Percentiles rank a stretch among this genome's conserved stretches.
Conservation (phyloP, 2,888 invertebrate genomes). For the Sinohyriopsis cumingii region DNA sequence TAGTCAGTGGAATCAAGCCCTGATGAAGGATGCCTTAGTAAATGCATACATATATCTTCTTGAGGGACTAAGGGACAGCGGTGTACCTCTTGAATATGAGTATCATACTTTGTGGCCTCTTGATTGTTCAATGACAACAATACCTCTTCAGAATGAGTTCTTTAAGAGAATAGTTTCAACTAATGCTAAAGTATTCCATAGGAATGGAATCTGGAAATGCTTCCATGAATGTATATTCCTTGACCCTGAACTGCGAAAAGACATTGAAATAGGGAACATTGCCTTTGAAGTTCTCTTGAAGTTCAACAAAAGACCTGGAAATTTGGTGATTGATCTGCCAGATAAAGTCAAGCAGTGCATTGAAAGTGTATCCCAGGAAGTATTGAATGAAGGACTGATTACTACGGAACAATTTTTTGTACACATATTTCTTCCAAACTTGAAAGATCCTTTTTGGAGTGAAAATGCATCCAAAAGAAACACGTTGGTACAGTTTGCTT, state of each 20-base stretch:
- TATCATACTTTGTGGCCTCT: no score
- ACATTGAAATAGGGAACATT: constrained; percentile 7
- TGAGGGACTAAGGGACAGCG: no score
- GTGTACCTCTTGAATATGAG: no score
- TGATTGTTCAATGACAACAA: no score
- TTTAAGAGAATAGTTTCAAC: no score
- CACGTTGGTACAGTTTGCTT: no score
- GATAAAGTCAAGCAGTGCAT: no score
- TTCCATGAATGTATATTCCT: constrained; percentile 12
- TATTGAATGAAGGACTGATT: constrained; percentile 6
- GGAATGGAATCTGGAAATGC: neutral
- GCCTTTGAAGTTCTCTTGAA: constrained; percentile 7
- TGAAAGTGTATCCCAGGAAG: neutral
- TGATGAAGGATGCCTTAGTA: no score
- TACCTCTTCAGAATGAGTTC: no score
- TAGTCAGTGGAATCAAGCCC: no score
- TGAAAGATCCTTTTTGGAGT: constrained; percentile 7
- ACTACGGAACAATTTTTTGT: constrained; percentile 9
- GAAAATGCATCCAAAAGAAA: neutral
- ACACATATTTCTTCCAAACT: constrained; percentile 15
- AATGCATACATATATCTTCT: no score
- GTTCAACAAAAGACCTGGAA: constrained; percentile 3
- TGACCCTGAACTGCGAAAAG: constrained; percentile 5
- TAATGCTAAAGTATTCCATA: constrained; percentile 10
- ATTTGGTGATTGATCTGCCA: no score